A percentile compares a stretch with the other conserved stretches of the same genome.
phyloP scores from a whole-genome alignment of 1,140 invertebrate genomes.

The Dermatophagoides farinae region DNA sequence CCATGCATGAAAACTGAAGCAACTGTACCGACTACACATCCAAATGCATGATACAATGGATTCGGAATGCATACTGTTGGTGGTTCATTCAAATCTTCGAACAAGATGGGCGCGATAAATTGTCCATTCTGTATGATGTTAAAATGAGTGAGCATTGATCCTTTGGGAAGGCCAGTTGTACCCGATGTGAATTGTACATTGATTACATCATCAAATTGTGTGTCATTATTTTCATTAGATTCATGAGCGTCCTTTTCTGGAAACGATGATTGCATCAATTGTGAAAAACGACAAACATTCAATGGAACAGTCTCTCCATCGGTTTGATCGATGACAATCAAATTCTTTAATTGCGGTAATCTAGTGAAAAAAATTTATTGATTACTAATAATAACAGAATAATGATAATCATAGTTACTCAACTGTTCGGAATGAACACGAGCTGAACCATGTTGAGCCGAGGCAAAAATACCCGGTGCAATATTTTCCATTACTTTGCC shows the following conservation, averaged over 20 bases:
- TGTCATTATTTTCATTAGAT: not conserved
- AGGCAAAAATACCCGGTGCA: not conserved
- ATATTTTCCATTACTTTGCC: not conserved
- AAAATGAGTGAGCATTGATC: constrained; percentile 54
- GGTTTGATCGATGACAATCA: constrained; percentile 8
- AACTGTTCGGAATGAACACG: not conserved
- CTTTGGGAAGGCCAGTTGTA: constrained; percentile 72
- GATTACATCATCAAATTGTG: constrained; percentile 20
- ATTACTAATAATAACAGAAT: not conserved
- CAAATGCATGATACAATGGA: constrained; percentile 81
- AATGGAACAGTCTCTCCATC: constrained; percentile 15
- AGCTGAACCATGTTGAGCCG: not conserved
- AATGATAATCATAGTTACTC: not conserved
- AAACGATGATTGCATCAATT: constrained; percentile 15
- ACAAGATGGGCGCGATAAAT: constrained; percentile 38
- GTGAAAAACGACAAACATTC: constrained; percentile 1
- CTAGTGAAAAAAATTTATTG: constrained; percentile 23
- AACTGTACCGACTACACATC: constrained; percentile 46
- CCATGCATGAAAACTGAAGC: constrained; percentile 38
- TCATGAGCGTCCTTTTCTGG: not conserved
- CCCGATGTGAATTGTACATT: constrained; percentile 30
- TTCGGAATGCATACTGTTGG: constrained; percentile 47
- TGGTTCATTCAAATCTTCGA: constrained; percentile 24
- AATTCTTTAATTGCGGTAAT: constrained; percentile 16
- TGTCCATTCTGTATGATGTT: constrained; percentile 67